Conservation (phyloP, 2,113 vertebrate genomes). For the Axis porcinus region DNA sequence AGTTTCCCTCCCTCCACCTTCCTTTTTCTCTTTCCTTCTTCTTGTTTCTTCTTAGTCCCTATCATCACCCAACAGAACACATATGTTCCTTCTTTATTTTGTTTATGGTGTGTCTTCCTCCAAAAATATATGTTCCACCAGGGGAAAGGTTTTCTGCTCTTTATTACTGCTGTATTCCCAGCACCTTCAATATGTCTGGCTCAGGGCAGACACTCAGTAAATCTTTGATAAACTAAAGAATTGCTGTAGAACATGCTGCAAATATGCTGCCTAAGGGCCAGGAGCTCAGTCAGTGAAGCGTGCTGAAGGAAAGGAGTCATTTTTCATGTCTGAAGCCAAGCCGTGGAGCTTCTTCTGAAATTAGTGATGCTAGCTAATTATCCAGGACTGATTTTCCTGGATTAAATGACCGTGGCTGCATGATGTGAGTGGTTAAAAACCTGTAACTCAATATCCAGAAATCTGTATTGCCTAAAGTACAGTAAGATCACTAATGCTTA, state of each 20-base stretch:
- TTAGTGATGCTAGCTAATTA: constrained; percentile 15
- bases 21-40: neutral
- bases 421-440: neutral
- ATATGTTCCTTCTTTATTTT: neutral
- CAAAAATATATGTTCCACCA: neutral
- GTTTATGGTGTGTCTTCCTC: neutral
- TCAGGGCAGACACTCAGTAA: neutral
- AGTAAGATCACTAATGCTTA: neutral
- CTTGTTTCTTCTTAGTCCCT: neutral
- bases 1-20: neutral
- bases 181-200: neutral
- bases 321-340: neutral
- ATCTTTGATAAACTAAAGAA: neutral
- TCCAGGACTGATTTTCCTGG: neutral
- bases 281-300: neutral
- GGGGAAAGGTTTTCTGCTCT: neutral
- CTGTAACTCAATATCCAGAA: neutral
- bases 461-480: neutral
- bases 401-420: neutral
- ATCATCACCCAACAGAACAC: neutral
- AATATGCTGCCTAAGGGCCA: neutral
- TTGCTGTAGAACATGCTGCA: neutral
- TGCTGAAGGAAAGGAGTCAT: neutral
- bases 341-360: neutral
- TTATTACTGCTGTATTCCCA: neutral